phyloP scores from a whole-genome alignment of 1,140 invertebrate genomes.

The Brachionus paranguensis region DNA sequence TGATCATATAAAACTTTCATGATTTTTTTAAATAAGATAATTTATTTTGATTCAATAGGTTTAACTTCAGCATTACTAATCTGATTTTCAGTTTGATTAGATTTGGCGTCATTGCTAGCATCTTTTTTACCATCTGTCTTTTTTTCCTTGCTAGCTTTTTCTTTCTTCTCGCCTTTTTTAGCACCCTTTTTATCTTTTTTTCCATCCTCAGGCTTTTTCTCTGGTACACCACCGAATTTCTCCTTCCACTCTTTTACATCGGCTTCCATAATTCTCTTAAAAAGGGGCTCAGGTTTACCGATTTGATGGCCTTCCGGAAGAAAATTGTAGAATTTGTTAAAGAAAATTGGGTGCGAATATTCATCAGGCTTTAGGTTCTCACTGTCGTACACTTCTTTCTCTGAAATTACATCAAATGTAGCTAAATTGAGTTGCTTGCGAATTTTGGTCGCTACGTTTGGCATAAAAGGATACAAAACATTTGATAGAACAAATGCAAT shows the following conservation, averaged over 20 bases:
- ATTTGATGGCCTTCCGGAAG: conserved; percentile 6
- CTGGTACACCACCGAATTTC: conserved; percentile 28
- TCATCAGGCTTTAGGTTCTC: conserved; percentile 8
- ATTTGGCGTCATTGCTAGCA: neutral
- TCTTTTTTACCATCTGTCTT: neutral
- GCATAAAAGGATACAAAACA: conserved; percentile 34
- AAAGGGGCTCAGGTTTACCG: conserved; percentile 16
- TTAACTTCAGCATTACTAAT: neutral
- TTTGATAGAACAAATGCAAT: neutral
- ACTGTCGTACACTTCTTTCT: conserved; percentile 30
- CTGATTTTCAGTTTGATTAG: neutral
- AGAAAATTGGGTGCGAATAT: neutral
- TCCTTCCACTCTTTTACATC: conserved; percentile 36
- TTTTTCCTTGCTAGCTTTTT: neutral
- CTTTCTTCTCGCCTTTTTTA: conserved; percentile 11
- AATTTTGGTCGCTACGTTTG: neutral
- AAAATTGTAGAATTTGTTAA: neutral
- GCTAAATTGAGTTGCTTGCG: conserved; percentile 29
- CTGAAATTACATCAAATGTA: conserved; percentile 1
- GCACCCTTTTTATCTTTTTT: conserved; percentile 26
- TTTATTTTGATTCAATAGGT: neutral
- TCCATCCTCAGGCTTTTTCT: conserved; percentile 11
- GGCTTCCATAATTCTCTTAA: conserved; percentile 31
- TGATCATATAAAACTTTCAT: neutral
- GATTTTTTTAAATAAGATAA: neutral